These are phyloP conservation scores for Ctenoplectra terminalis DNA, from an alignment of 1,140 invertebrate genomes.

Conservation along the genomic window DNA sequence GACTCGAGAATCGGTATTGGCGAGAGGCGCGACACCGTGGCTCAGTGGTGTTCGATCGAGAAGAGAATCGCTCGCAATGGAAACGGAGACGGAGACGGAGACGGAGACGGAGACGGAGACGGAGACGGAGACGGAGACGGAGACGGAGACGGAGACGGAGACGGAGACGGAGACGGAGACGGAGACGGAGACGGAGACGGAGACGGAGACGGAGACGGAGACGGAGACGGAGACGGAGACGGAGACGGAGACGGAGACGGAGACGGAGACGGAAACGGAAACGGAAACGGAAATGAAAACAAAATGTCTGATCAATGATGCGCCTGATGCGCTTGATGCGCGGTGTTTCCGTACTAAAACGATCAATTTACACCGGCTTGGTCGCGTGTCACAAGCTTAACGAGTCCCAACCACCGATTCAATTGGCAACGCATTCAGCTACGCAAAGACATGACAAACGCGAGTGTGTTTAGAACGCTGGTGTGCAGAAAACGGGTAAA, in stretches of 20 bases:
- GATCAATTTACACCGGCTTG: neutral
- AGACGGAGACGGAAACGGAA: no score
- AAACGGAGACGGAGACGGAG: no score
- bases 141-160: no score
- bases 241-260: no score
- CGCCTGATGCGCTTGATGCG: neutral
- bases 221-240: no score
- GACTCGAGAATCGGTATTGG: slow-evolving; percentile 21
- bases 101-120: no score
- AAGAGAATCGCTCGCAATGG: slow-evolving; percentile 19
- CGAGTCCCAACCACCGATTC: slow-evolving; percentile 38
- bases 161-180: no score
- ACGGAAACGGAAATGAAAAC: no score
- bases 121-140: no score
- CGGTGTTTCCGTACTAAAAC: neutral
- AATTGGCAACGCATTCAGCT: slow-evolving; percentile 36
- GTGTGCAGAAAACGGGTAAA: slow-evolving; percentile 10
- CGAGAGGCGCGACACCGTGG: neutral
- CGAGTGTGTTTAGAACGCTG: neutral
- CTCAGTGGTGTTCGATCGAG: neutral
- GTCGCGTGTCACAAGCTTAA: neutral
- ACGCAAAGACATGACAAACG: slow-evolving; percentile 14
- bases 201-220: no score
- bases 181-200: no score
- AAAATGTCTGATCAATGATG: slow-evolving; percentile 1